phyloP scores from a whole-genome alignment of 2,113 vertebrate genomes.

The Paramisgurnus dabryanus region DNA sequence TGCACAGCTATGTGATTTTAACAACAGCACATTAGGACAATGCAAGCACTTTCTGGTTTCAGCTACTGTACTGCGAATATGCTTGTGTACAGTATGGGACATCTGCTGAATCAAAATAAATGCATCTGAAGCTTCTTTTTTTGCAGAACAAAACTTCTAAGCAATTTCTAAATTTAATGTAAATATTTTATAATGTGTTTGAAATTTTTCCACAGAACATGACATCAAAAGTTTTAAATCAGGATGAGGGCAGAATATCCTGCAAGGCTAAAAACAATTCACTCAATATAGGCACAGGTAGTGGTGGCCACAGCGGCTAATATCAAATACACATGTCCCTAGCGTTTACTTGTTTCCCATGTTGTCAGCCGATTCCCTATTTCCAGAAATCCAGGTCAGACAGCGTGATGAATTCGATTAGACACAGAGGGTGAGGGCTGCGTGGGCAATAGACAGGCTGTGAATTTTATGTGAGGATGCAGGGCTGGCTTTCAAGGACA shows the following conservation, averaged over 20 bases:
- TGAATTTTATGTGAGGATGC: conserved; percentile 5
- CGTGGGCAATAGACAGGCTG: background rate
- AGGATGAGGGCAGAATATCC: too few relatives aligned
- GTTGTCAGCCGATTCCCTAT: conserved; percentile 2
- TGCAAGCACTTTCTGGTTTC: background rate
- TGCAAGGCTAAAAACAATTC: background rate
- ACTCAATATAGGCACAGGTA: background rate
- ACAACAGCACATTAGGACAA: conserved; percentile 12
- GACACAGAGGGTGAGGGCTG: conserved; percentile 28
- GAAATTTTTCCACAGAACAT: too few relatives aligned
- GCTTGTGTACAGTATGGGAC: background rate
- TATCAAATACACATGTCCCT: conserved; percentile 13
- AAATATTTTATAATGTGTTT: too few relatives aligned
- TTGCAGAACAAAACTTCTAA: background rate
- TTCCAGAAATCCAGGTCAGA: conserved; percentile 18
- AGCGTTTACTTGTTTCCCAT: conserved; percentile 15
- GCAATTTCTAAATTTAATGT: background rate
- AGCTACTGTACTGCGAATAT: too few relatives aligned
- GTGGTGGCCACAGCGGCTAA: background rate
- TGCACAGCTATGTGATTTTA: conserved; percentile 21
- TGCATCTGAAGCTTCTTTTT: background rate
- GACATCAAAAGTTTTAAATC: background rate
- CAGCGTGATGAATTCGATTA: conserved; percentile 45
- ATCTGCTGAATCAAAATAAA: background rate
- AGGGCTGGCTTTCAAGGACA: conserved; percentile 7